A percentile compares a stretch with the other conserved stretches of the same genome.
phyloP scores from a whole-genome alignment of 1,140 invertebrate species.

The Monomorium pharaonis region DNA sequence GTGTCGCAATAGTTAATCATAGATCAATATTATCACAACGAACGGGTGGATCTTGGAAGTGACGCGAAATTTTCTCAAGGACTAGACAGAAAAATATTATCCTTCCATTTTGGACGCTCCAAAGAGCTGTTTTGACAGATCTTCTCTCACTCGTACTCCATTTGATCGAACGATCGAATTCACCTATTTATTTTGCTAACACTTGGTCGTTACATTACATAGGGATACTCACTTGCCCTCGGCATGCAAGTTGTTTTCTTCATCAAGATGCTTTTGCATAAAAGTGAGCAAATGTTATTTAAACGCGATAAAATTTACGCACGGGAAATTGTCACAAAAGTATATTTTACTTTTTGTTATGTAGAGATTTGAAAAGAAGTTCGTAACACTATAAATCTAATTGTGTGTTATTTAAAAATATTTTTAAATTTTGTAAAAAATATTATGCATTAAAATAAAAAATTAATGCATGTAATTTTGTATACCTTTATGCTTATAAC shows the following conservation, averaged over 20 bases:
- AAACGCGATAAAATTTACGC: not conserved
- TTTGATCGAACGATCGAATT: conserved; percentile 75
- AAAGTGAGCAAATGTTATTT: conserved; percentile 2
- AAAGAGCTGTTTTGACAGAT: conserved; percentile 78
- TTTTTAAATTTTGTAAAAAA: not conserved
- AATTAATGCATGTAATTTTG: not conserved
- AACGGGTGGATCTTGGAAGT: conserved; percentile 17
- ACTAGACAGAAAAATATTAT: conserved; percentile 77
- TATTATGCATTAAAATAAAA: not conserved
- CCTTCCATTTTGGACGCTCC: conserved; percentile 73
- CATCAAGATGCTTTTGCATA: conserved; percentile 24
- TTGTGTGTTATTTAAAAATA: not conserved
- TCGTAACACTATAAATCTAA: not conserved
- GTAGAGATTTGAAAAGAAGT: not conserved
- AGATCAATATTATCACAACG: conserved; percentile 19
- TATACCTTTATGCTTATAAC: not conserved
- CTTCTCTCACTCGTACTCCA: conserved; percentile 58
- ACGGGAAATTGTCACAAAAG: not conserved
- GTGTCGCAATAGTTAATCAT: not conserved
- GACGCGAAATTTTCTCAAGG: conserved; percentile 34
- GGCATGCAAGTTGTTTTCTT: conserved; percentile 68
- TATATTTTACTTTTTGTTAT: not conserved
- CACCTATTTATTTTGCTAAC: conserved; percentile 81
- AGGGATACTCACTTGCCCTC: conserved; percentile 64
- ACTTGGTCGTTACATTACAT: conserved; percentile 62